Evolutionary conservation across 2,797 vertebrate genomes (phyloP), one percentile per base, ranked within the genome.

Genomic region (Alfaro cultratus): DNA sequence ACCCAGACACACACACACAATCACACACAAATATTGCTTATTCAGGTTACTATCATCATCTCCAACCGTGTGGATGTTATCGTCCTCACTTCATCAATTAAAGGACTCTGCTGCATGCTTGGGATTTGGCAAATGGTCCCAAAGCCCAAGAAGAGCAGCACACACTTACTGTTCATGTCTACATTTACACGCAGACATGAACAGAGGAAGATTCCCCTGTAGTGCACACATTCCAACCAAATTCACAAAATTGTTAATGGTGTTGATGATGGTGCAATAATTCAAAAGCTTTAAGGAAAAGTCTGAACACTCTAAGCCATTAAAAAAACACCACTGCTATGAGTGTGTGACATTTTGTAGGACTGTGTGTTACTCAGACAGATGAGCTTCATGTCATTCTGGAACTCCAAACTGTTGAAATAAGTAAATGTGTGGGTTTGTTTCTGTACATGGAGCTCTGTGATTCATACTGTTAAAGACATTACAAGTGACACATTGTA

Each of bases 381-480:
- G 0, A 51, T 18, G 9, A 72, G 23, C 4, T n/a, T 41, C 5
- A 18, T 41, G 12, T 45, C 36, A 75, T 39, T 83, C 83, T 51
- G n/a, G 76, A 68, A 70, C 77, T 77, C 26, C 11, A 86, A 85
- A 83, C 82, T 88, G 86, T 84, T n/a, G 74, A 43, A 74, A 73
- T 62, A 39, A 77, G 67, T 62, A 62, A 18, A 71, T 36, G 75
- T 34, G 60, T 72, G 31, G 76, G 68, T 84, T 73, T 53, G 73
- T 55, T 43, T 77, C 45, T 83, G 82, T 79, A 47, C 75, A 60
- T 70, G 83, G 76, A 68, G 73, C 71, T 31, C 72, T 29, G 62
- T 92, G 91, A 95, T 86, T 92, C 89, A 91, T 88, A 89, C 72
- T 74, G 88, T 88, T 94, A 90, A 91, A 88, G 91, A 87, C 86